Conservation (phyloP, 1,140 invertebrate species). For the Goniozus legneri region DNA sequence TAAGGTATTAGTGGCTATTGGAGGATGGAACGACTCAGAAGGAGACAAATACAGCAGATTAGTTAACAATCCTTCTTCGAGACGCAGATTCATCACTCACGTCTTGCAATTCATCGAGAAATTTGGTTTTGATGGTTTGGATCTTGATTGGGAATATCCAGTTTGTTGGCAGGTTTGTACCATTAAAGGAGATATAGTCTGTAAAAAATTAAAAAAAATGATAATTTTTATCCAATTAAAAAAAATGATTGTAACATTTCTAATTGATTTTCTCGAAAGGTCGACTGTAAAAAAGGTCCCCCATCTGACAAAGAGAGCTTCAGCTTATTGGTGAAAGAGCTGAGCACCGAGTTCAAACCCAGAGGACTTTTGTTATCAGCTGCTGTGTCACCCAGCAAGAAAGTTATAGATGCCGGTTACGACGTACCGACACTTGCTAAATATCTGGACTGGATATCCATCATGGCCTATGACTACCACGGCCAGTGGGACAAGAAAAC, state of each 20-base stretch:
- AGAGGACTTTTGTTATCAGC: slow-evolving; percentile 71
- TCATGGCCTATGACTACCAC: slow-evolving; percentile 90
- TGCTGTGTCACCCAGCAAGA: slow-evolving; percentile 81
- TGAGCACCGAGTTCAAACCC: slow-evolving; percentile 67
- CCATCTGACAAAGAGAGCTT: slow-evolving; percentile 74
- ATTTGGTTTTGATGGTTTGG: slow-evolving; percentile 61
- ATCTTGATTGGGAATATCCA: slow-evolving; percentile 68
- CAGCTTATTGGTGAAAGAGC: slow-evolving; percentile 65
- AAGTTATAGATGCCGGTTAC: slow-evolving; percentile 73
- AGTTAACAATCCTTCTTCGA: slow-evolving; percentile 51
- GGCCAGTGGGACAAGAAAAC: slow-evolving; percentile 89
- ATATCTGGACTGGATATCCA: slow-evolving; percentile 72
- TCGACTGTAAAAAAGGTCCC: slow-evolving; percentile 75
- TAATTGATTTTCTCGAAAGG: slow-evolving; percentile 40
- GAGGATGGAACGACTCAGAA: slow-evolving; percentile 64
- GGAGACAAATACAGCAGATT: slow-evolving; percentile 64
- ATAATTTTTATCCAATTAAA: neutral
- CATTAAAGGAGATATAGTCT: neutral
- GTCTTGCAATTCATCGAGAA: slow-evolving; percentile 58
- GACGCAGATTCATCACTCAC: slow-evolving; percentile 55
- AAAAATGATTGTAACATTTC: neutral
- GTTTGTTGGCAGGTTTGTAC: slow-evolving; percentile 59
- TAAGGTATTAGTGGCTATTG: slow-evolving; percentile 62
- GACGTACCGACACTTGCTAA: slow-evolving; percentile 57
- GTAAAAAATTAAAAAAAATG: neutral